Conservation (phyloP, 1,140 invertebrate species). For the Drosophila ohnishii region DNA sequence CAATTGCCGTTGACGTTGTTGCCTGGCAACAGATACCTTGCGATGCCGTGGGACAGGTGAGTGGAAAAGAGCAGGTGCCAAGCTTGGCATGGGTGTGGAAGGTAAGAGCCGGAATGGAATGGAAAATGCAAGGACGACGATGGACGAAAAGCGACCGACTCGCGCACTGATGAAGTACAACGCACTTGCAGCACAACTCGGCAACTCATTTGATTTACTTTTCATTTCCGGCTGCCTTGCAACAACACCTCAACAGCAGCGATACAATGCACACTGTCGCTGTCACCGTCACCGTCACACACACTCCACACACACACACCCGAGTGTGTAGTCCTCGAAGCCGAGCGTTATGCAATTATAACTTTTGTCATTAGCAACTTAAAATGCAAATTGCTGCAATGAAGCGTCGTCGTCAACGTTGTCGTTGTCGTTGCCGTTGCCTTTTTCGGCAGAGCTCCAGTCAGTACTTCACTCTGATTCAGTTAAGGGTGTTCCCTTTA, state of each 20-base stretch:
- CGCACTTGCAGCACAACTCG: conserved; percentile 47
- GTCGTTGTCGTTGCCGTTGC: conserved; percentile 45
- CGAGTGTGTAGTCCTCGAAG: conserved; percentile 45
- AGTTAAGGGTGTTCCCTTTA: conserved; percentile 10
- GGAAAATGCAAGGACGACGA: conserved; percentile 25
- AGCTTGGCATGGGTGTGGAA: not conserved
- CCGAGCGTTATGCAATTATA: conserved; percentile 80
- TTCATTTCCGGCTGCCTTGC: conserved; percentile 76
- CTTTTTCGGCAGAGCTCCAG: conserved; percentile 39
- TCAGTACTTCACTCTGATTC: conserved; percentile 41
- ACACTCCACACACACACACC: conserved; percentile 16
- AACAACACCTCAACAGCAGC: conserved; percentile 52
- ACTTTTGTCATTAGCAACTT: conserved; percentile 82
- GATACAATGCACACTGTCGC: conserved; percentile 47
- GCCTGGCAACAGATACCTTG: conserved; percentile 32
- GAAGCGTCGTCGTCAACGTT: conserved; percentile 64
- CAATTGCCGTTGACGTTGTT: conserved; percentile 51
- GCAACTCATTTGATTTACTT: conserved; percentile 82
- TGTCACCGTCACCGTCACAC: conserved; percentile 27
- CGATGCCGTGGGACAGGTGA: conserved; percentile 12
- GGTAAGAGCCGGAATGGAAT: not conserved
- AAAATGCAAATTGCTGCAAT: conserved; percentile 82
- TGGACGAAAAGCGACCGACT: not conserved
- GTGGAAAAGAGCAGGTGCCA: not conserved
- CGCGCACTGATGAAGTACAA: conserved; percentile 69